phyloP scores from a whole-genome alignment of 2,797 vertebrate genomes.

The Paramormyrops hopkinsi region DNA sequence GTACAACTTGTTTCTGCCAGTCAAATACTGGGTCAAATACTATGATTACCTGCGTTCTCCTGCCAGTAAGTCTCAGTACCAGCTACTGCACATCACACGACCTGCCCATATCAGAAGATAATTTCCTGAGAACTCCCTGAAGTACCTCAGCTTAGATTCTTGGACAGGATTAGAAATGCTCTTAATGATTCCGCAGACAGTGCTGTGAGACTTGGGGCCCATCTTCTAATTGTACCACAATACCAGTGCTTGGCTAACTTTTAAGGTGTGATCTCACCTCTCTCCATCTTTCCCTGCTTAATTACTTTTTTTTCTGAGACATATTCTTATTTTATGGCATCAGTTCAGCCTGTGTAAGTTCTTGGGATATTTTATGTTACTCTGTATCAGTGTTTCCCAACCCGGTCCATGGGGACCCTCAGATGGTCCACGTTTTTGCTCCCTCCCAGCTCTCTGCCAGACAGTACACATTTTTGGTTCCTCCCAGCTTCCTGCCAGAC shows the following conservation, averaged over 20 bases:
- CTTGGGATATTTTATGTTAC: neutral
- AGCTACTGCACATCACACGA: neutral
- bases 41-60: neutral
- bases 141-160: neutral
- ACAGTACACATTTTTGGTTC: neutral
- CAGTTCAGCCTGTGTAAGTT: neutral
- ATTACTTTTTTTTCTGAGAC: neutral
- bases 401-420: neutral
- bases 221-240: neutral
- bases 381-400: neutral
- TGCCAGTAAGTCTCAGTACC: neutral
- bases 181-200: neutral
- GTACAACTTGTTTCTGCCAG: neutral
- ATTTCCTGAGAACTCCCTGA: neutral
- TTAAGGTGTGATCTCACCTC: neutral
- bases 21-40: neutral
- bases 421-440: neutral
- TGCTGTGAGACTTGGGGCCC: neutral
- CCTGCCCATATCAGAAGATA: neutral
- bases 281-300: neutral
- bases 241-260: neutral
- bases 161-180: neutral
- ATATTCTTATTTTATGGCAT: neutral
- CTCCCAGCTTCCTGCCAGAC: neutral
- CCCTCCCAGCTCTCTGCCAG: neutral